phyloP scores from a whole-genome alignment of 2,888 invertebrate genomes.

The Eilema griseolum region DNA sequence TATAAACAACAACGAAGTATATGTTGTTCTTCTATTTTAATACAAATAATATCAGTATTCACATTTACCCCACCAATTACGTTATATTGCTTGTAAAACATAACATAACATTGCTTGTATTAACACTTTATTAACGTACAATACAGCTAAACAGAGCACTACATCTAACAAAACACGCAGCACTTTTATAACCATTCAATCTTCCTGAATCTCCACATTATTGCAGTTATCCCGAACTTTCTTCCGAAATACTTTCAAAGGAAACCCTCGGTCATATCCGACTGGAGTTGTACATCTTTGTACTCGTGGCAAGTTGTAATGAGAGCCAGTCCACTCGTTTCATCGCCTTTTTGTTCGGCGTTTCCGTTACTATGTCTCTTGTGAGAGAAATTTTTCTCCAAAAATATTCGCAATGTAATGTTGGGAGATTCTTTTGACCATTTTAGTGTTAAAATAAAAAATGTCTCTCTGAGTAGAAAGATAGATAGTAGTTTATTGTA shows the following conservation, averaged over 20 bases:
- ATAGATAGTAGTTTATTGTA: not conserved
- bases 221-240: slow-evolving; percentile 18
- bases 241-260: slow-evolving; percentile 18
- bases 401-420: slow-evolving; percentile 42
- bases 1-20: too few relatives aligned
- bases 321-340: slow-evolving; percentile 51
- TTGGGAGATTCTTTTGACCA: slow-evolving; percentile 12
- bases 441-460: slow-evolving; percentile 6
- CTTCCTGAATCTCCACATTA: slow-evolving; percentile 13
- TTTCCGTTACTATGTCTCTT: slow-evolving; percentile 52
- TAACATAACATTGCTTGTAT: too few relatives aligned
- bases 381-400: slow-evolving; percentile 30
- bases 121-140: not conserved
- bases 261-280: slow-evolving; percentile 33
- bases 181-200: slow-evolving; percentile 14
- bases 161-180: not conserved
- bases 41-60: not conserved
- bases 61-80: not conserved
- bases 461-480: not conserved
- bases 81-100: not conserved
- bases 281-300: slow-evolving; percentile 49
- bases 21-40: too few relatives aligned
- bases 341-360: slow-evolving; percentile 50
- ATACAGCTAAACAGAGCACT: not conserved
- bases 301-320: slow-evolving; percentile 45